These are phyloP conservation scores for Trichonephila clavata DNA, from an alignment of 1,140 invertebrate species.

Conservation along the genomic window DNA sequence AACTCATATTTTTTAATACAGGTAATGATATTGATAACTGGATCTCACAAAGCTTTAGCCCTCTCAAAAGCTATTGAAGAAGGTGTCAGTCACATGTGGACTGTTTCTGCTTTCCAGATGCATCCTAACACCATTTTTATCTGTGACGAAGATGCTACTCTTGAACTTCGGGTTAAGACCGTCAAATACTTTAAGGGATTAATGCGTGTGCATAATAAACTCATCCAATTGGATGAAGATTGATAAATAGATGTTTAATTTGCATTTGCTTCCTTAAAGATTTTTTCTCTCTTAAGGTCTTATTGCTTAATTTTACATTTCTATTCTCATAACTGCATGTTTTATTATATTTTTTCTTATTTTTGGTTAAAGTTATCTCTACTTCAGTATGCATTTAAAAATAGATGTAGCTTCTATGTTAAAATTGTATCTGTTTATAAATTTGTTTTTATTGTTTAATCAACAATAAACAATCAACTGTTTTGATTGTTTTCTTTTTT, in stretches of 20 bases:
- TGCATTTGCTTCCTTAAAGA: neutral
- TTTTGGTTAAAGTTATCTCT: no score
- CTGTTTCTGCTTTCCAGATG: conserved; percentile 98
- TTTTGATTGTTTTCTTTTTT: no score
- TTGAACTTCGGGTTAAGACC: conserved; percentile 98
- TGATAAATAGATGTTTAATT: neutral
- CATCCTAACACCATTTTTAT: conserved; percentile 95
- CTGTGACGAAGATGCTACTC: conserved; percentile 98
- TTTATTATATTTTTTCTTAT: no score
- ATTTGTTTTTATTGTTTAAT: no score
- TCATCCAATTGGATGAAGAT: conserved; percentile 80
- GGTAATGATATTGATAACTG: conserved; percentile 99
- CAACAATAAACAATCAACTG: no score
- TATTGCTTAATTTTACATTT: no score
- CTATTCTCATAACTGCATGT: no score
- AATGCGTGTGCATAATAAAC: conserved; percentile 82
- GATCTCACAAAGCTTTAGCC: conserved; percentile 97
- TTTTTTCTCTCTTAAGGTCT: no score
- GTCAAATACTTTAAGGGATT: conserved; percentile 98
- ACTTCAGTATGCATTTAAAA: no score
- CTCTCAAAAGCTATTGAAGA: conserved; percentile 98
- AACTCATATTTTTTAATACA: conserved; percentile 79
- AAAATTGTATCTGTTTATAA: no score
- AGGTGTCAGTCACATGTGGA: conserved; percentile 99
- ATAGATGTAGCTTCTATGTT: no score